Evolutionary conservation across 2,113 vertebrate species (phyloP).

Genomic region (Nothocercus julius): DNA sequence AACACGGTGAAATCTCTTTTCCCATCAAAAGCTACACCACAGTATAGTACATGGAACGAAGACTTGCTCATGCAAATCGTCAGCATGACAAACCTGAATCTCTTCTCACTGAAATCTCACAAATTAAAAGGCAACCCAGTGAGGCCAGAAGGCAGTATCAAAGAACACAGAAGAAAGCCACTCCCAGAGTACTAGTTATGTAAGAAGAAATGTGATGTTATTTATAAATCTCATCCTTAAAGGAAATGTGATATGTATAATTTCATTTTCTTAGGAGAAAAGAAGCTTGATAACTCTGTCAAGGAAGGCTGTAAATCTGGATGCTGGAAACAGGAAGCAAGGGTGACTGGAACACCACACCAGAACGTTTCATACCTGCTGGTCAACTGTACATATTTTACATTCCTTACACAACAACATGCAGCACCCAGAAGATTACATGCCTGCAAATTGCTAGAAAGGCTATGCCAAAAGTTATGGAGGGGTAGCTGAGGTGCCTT

Average conservation of each 20-base stretch:
- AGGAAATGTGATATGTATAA: constrained; percentile 54
- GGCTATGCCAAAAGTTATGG: constrained; percentile 37
- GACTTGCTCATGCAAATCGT: neutral
- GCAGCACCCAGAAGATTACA: constrained; percentile 42
- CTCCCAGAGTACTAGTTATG: neutral
- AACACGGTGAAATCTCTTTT: neutral
- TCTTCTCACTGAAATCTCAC: neutral
- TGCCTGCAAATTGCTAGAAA: constrained; percentile 52
- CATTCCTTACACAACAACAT: constrained; percentile 41
- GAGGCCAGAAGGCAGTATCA: neutral
- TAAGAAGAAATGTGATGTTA: constrained; percentile 9
- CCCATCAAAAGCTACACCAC: neutral
- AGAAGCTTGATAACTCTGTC: constrained; percentile 32
- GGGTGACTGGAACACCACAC: constrained; percentile 33
- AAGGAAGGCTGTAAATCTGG: constrained; percentile 57
- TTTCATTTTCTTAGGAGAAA: constrained; percentile 54
- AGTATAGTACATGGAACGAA: neutral
- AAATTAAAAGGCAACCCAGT: constrained; percentile 11
- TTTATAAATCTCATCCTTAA: constrained; percentile 51
- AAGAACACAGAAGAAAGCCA: neutral
- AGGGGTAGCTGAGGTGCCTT: constrained; percentile 21
- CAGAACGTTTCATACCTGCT: constrained; percentile 48
- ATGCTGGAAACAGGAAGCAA: constrained; percentile 51
- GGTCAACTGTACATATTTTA: constrained; percentile 68
- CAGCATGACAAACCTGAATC: neutral